Evolutionary conservation across 2,888 invertebrate genomes (phyloP), one percentile per base, ranked within the genome.

Genomic region (Drosophila eohydei): DNA sequence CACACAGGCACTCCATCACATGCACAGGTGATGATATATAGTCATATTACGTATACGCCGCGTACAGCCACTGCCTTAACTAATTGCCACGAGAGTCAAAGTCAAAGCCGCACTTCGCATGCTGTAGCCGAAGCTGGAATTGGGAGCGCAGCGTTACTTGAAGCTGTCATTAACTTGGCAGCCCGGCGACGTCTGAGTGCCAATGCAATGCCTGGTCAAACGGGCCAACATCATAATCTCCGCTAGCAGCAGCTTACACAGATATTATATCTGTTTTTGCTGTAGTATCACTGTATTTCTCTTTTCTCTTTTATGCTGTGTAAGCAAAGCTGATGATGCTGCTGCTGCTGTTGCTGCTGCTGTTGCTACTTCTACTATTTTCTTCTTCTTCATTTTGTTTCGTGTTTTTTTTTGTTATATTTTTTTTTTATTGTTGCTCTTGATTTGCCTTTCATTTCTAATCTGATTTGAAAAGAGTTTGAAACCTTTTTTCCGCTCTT

Each of bases 121-220:
- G 43, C 43, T 14, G 21, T 0, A 30, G 44, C 40, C 26, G 26
- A 50, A 43, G 50, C 55, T 63, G 43, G 30, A 26, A n/a, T 52
- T 66, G 55, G 58, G 12, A 61, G 60, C 62, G 70, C 43, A 57
- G 70, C 69, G 72, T 72, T 80, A 81, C 80, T 86, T 75, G 84
- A 74, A 84, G 88, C 87, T 86, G 87, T 88, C 88, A 87, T 87
- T 87, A 88, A 86, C 74, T 80, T 81, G 82, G 77, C 81, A 80
- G 77, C 68, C 65, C 50, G 66, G 74, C 81, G 76, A 78, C 81
- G 71, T 56, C 71, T 71, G 71, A 81, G 81, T 79, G 76, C 77
- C 81, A 77, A 77, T 73, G 79, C 78, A 73, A 60, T 77, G 73
- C 58, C 54, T 60, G 56, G 61, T 68, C 72, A 72, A 74, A 55